Base-by-base conservation (phyloP, 2,797 vertebrate genomes). In the Lagodon rhomboides region DNA sequence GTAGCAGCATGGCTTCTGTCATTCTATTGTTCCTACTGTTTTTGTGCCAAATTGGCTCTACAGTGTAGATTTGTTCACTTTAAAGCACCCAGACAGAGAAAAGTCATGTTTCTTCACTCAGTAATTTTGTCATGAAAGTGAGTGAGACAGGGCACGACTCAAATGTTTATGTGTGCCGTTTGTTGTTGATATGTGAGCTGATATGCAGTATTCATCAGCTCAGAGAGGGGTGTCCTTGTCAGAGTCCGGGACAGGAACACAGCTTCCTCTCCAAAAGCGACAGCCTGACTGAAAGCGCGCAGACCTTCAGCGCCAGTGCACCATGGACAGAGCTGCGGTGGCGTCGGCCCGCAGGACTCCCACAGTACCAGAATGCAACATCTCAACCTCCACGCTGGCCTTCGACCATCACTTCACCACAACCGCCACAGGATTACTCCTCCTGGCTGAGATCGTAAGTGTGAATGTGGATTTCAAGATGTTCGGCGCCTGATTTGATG, bases 391-490 rank as follows among this genome's bases (percentile, higher is more conserved):
- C 72, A 92, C 93, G 12, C 71, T 95, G 84, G 89, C 93, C 73
- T 95, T 93, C 16, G 85, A 95, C 87, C 89, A 85, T 38, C 80
- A 88, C 41, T 94, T 95, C 60, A 61, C 90, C 60, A 86, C 80
- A 5, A 94, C 91, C 15, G 49, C 82, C 46, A 80, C 82, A 73
- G 95, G 94, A 51, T 53, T 90, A 23, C 92, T 95, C 5, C 83
- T 92, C 74, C 25, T 92, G 80, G 89, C 85, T 68, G 94, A 95
- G 90, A 94, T 95, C 76, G 94, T 95, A 91, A 95, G 95, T 94
- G 55, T 25, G 22, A 68, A 62, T 47, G 12, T 49, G 27, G 16
- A 73, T 66, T 75, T 58, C 23, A n/a, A 59, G 8, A 12, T 54
- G 25, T n/a, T 53, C 38, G 22, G 18, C 22, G 43, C 34, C 60